phyloP scores from a whole-genome alignment of 2,888 invertebrate species.

The Acleris holmiana region DNA sequence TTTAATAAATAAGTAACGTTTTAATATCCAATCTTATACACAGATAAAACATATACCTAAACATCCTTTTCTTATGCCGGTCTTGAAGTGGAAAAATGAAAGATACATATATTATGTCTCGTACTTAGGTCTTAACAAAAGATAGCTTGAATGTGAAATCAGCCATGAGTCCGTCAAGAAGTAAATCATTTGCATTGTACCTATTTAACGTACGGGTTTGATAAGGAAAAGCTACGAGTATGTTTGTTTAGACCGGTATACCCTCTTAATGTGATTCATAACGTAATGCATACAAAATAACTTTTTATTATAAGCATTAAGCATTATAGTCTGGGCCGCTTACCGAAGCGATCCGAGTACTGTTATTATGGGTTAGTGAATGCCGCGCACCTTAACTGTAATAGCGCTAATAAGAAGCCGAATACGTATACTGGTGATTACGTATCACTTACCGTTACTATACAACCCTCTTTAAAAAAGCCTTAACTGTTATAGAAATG shows the following conservation, averaged over 20 bases:
- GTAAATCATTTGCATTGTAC: too few species aligned
- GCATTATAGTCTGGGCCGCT: neutral
- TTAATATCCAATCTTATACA: too few species aligned
- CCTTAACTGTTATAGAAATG: too few species aligned
- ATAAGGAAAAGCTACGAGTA: neutral
- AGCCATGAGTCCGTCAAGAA: too few species aligned
- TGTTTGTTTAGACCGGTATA: neutral
- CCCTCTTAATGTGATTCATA: neutral
- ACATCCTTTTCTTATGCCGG: too few species aligned
- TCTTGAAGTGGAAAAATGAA: too few species aligned
- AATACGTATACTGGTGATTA: slow-evolving; percentile 7
- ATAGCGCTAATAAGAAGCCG: slow-evolving; percentile 15
- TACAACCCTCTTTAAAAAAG: neutral
- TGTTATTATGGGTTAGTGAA: slow-evolving; percentile 21
- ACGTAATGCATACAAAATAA: neutral
- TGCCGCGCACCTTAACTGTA: slow-evolving; percentile 17
- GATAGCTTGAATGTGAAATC: too few species aligned
- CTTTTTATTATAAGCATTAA: slow-evolving; percentile 3
- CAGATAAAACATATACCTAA: too few species aligned
- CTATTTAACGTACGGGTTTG: neutral
- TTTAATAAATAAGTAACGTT: too few species aligned
- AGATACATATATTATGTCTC: too few species aligned
- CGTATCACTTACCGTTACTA: slow-evolving; percentile 16
- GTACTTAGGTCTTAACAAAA: too few species aligned
- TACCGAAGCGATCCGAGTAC: slow-evolving; percentile 9